These are phyloP conservation scores for Dryadula phaetusa DNA, from an alignment of 2,888 invertebrate species.

Conservation along the genomic window DNA sequence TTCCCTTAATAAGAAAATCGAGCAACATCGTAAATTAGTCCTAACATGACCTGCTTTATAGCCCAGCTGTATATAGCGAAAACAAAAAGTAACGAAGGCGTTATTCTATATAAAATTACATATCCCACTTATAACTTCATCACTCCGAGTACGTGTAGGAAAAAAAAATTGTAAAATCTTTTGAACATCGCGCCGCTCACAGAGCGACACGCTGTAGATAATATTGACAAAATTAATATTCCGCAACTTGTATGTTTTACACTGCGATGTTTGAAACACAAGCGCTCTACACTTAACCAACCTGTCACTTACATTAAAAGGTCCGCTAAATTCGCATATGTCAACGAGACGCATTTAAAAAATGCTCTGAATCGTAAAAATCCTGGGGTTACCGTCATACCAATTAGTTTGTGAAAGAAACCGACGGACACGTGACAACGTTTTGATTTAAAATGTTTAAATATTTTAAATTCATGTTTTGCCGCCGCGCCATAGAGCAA, in stretches of 20 bases:
- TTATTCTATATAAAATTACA: slow-evolving; percentile 33
- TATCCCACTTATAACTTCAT: slow-evolving; percentile 15
- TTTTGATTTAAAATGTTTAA: slow-evolving; percentile 53
- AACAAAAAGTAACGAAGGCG: slow-evolving; percentile 20
- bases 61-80: slow-evolving; percentile 21
- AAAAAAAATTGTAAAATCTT: slow-evolving; percentile 39
- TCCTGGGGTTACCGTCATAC: slow-evolving; percentile 74
- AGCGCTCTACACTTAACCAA: slow-evolving; percentile 47
- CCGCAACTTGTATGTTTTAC: slow-evolving; percentile 42
- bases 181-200: slow-evolving; percentile 40
- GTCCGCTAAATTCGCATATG: slow-evolving; percentile 56
- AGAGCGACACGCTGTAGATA: slow-evolving; percentile 40
- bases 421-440: slow-evolving; percentile 70
- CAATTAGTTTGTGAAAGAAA: slow-evolving; percentile 81
- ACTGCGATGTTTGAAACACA: slow-evolving; percentile 44
- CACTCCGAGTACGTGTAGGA: slow-evolving; percentile 22
- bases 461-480: slow-evolving; percentile 51
- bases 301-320: slow-evolving; percentile 66
- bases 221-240: slow-evolving; percentile 49
- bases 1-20: slow-evolving; percentile 17
- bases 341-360: slow-evolving; percentile 64
- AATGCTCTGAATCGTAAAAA: slow-evolving; percentile 65
- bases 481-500: slow-evolving; percentile 25
- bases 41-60: slow-evolving; percentile 23
- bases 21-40: slow-evolving; percentile 21